Evolutionary conservation across 2,888 invertebrate species (phyloP).

Genomic region (Drosophila multiciliata): DNA sequence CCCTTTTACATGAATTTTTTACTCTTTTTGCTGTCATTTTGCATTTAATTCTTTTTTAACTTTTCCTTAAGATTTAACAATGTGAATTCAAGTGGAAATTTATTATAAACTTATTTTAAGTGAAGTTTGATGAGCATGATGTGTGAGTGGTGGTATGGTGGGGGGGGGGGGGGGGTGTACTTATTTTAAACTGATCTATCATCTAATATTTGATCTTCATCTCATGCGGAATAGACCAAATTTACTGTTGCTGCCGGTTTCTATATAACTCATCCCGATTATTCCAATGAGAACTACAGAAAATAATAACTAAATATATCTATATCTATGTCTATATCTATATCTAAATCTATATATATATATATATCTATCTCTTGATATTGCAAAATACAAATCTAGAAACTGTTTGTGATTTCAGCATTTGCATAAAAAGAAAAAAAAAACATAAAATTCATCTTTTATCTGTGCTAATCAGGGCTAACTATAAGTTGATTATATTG

Average conservation of each 20-base stretch:
- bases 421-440: neutral
- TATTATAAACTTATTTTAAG: constrained; percentile 6
- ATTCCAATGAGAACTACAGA: neutral
- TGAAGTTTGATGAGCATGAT: neutral
- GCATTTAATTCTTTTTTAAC: constrained; percentile 1
- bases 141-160: neutral
- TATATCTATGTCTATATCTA: neutral
- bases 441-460: neutral
- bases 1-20: neutral
- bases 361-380: no score
- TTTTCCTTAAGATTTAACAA: constrained; percentile 12
- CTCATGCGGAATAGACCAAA: neutral
- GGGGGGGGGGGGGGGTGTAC: no score
- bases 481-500: neutral
- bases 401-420: neutral
- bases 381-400: neutral
- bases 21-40: constrained; percentile 11
- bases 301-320: no score
- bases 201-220: neutral
- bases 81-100: constrained; percentile 43
- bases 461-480: neutral
- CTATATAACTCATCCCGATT: neutral
- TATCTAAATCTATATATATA: no score
- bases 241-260: neutral
- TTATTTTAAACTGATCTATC: neutral